Base-by-base conservation (phyloP, 2,113 vertebrate species). In the Girardinichthys multiradiatus region DNA sequence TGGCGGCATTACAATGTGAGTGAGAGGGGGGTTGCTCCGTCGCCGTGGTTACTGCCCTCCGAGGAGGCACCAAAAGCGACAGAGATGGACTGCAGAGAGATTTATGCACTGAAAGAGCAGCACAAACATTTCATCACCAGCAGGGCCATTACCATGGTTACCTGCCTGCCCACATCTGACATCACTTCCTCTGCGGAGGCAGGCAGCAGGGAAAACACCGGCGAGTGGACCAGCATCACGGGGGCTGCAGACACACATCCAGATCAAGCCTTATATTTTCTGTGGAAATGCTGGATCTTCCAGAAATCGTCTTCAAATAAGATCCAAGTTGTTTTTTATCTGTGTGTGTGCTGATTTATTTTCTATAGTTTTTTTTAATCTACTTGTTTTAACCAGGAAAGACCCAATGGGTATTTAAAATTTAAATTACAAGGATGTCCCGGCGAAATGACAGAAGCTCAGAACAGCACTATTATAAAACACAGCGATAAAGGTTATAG, bases 101-200 rank as follows among this genome's bases (percentile, higher is more conserved):
- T 74, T 78, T 72, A 67, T 75, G 72, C 59, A 28, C 62, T 70
- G 37, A 4, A 69, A 74, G 64, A 64, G 17, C 29, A 63, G 70
- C 45, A 51, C 79, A 82, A 89, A 89, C 83, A 82, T 86, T 76
- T 77, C 85, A 88, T 89, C 79, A 79, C 67, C 77, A 76, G 82
- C 71, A 80, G 78, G 61, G 28, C 80, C 5, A 78, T 90, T 81
- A 80, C 64, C 81, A 68, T 75, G 83, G 88, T 72, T 70, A 91
- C 89, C 68, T 7, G 64, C 74, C 82, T 78, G 70, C 87, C 84
- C 82, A 83, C 82, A 87, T 37, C 31, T 64, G 72, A 82, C 26
- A 28, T 80, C 82, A 90, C 85, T 87, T 90, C 89, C 89, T 84
- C 85, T 72, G 83, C 27, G 77, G 79, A 87, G 84, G 86, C 75